Evolutionary conservation across 2,797 vertebrate genomes (phyloP), one percentile per base, ranked within the genome.

Genomic region (Enteromius afrohamiltoni): DNA sequence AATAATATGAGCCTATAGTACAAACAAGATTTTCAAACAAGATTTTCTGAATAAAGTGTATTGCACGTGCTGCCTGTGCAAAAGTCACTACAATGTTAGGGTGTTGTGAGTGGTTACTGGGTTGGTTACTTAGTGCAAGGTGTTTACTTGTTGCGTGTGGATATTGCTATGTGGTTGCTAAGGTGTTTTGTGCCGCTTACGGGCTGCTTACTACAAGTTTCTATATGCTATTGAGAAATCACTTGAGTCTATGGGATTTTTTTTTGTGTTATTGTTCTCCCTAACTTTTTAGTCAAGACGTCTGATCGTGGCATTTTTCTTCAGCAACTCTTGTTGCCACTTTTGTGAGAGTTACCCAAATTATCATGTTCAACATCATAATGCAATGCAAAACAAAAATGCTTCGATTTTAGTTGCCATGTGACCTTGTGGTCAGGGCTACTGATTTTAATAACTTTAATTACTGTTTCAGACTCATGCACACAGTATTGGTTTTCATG

Each of bases 381-480:
- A 34, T 34, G 34, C 34, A 34, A 34, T 34, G 34, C 34, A 34
- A 34, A 34, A 5, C 34, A 34, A 34, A 34, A 34, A 34, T 34
- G 4, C 34, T 34, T 34, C 34, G 4, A 34, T 5, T 34, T 34
- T 34, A 34, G 34, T 34, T 34, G 34, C 34, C 34, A 34, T 34
- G 65, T 69, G 78, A 42, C 65, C 65, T 42, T 23, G 65, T 80
- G 1, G 23, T 45, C 19, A 67, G 3, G 42, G 60, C 26, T 78
- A 45, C 26, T n/a, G 4, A 31, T 34, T 76, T 62, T 62, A n/a
- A 60, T 34, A 23, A 34, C 21, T n/a, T n/a, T n/a, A n/a, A 60
- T 53, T 60, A 6, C 3, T 76, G 16, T 60, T 37, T 40, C 2
- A 47, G 23, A n/a, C 26, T 14, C 29, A 4, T 7, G 21, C 19